A percentile compares a stretch with the other conserved stretches of the same genome.
These are phyloP conservation scores for Agraylea sexmaculata DNA, from an alignment of 1,140 invertebrate genomes.

Conservation along the genomic window DNA sequence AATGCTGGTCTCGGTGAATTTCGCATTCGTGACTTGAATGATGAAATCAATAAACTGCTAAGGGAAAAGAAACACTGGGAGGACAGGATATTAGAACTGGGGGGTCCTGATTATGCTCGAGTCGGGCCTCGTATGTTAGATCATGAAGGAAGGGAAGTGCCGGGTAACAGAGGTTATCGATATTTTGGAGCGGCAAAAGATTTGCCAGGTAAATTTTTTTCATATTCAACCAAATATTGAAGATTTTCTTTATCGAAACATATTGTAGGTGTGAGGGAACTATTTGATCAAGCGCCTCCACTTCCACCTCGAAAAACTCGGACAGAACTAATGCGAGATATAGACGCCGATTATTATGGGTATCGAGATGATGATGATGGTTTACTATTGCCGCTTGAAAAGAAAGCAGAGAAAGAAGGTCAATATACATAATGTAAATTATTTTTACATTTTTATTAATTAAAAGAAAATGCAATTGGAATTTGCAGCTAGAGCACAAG, in stretches of 20 bases:
- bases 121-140: constrained; percentile 91
- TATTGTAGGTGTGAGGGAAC: constrained; percentile 73
- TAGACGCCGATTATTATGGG: constrained; percentile 98
- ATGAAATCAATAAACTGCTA: constrained; percentile 98
- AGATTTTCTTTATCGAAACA: not conserved
- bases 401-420: constrained; percentile 61
- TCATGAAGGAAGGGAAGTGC: constrained; percentile 92
- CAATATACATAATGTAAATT: constrained; percentile 12
- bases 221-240: not conserved
- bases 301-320: constrained; percentile 80
- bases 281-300: constrained; percentile 94
- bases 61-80: constrained; percentile 97
- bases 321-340: constrained; percentile 94
- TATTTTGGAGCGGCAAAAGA: constrained; percentile 99
- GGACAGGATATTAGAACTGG: constrained; percentile 85
- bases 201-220: constrained; percentile 57
- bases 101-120: constrained; percentile 88
- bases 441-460: not conserved
- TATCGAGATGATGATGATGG: constrained; percentile 98
- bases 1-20: constrained; percentile 98
- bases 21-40: constrained; percentile 93
- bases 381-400: constrained; percentile 79
- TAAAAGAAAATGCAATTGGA: no score
- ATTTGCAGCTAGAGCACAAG: constrained; percentile 44
- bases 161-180: constrained; percentile 96